A percentile compares a stretch with the other conserved stretches of the same genome.
Evolutionary conservation across 2,113 vertebrate genomes (phyloP).

Genomic region (Saguinus imperator): DNA sequence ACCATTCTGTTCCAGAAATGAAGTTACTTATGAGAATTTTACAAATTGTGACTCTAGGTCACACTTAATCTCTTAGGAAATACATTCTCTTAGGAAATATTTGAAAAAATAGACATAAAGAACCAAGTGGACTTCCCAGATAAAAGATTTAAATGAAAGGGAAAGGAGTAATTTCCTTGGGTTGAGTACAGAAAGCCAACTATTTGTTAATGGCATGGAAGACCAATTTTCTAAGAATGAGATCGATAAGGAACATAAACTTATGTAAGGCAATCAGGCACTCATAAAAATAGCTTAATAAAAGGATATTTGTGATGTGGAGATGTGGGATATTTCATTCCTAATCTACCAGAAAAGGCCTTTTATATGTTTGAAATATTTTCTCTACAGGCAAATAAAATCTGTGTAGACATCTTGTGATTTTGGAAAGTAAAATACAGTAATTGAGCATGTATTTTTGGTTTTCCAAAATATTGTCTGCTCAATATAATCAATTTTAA

Average conservation of each 20-base stretch:
- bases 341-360: slow-evolving; percentile 46
- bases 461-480: slow-evolving; percentile 12
- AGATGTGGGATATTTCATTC: slow-evolving; percentile 29
- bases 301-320: slow-evolving; percentile 42
- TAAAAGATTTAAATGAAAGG: slow-evolving; percentile 23
- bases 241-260: slow-evolving; percentile 39
- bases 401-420: slow-evolving; percentile 16
- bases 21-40: background rate
- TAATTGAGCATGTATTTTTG: slow-evolving; percentile 18
- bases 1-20: background rate
- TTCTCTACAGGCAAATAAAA: slow-evolving; percentile 50
- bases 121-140: background rate
- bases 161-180: background rate
- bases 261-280: background rate
- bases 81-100: slow-evolving; percentile 23
- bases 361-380: slow-evolving; percentile 53
- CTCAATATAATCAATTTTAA: slow-evolving; percentile 6
- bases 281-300: slow-evolving; percentile 40
- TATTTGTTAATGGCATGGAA: background rate
- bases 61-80: background rate
- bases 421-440: slow-evolving; percentile 27
- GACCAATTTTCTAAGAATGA: slow-evolving; percentile 4
- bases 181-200: background rate
- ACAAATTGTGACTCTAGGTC: background rate
- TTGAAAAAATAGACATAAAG: background rate